These are phyloP conservation scores for Listronotus bonariensis DNA, from an alignment of 1,140 invertebrate species.

Conservation along the genomic window DNA sequence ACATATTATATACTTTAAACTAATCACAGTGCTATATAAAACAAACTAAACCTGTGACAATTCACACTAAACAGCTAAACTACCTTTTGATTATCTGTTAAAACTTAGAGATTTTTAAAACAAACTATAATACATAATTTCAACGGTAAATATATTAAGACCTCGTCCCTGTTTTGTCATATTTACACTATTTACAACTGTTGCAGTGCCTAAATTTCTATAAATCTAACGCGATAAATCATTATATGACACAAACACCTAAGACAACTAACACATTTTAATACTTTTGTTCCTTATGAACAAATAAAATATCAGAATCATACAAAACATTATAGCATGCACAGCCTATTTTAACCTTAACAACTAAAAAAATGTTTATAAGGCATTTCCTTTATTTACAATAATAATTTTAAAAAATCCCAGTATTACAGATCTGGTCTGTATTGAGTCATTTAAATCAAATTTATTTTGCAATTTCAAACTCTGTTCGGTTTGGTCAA, in stretches of 20 bases:
- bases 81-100: slow-evolving; percentile 8
- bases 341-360: slow-evolving; percentile 16
- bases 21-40: slow-evolving; percentile 14
- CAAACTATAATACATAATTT: not conserved
- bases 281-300: slow-evolving; percentile 12
- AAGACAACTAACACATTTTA: not conserved
- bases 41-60: slow-evolving; percentile 1
- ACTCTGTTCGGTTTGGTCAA: too few relatives aligned
- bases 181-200: slow-evolving; percentile 1
- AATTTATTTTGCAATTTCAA: too few relatives aligned
- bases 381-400: slow-evolving; percentile 1
- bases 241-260: slow-evolving; percentile 1
- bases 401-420: not conserved
- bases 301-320: slow-evolving; percentile 5
- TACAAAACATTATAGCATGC: slow-evolving; percentile 11
- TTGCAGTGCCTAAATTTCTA: too few relatives aligned
- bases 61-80: not conserved
- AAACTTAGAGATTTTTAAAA: not conserved
- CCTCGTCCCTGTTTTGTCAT: slow-evolving; percentile 1
- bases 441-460: too few relatives aligned
- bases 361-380: slow-evolving; percentile 1
- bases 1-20: not conserved
- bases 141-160: slow-evolving; percentile 14
- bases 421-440: not conserved
- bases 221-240: too few relatives aligned